Evolutionary conservation across 2,888 invertebrate species (phyloP), one percentile per base, ranked within the genome.

Genomic region (Pyrocoelia pectoralis): DNA sequence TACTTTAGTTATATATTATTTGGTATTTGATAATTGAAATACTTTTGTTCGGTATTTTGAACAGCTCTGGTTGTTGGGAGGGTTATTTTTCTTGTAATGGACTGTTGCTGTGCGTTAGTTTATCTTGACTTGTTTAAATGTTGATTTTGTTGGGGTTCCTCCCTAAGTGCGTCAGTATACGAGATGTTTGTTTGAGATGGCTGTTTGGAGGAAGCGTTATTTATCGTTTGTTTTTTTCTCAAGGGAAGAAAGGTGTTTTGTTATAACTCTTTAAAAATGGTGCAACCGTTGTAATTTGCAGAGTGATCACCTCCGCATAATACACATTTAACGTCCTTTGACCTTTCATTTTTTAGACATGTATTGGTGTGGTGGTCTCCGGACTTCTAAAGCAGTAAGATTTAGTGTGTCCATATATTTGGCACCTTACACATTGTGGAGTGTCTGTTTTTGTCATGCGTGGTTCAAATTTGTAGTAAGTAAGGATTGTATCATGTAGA

Each of bases 401-500:
- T 28, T 38, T 29, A 4, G 52, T 52, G 15, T 52, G 52, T 3
- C 52, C 33, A n/a, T 15, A 17, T 13, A 2, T 9, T 14, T 52
- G 52, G 15, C 33, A 52, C 5, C 38, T 29, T 2, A 17, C 8
- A 33, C 52, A 52, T n/a, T 52, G 52, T 1, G 14, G 29, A 2
- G 29, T 29, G 13, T 33, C 33, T 28, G 24, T 29, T 50, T 50
- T 29, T 5, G 13, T 9, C 6, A 5, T 33, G 10, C 14, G 33
- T 1, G 28, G 33, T 52, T 33, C 13, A n/a, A 50, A 50, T 19
- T 40, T 38, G 43, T n/a, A 8, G 28, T 38, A 12, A 51, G 15
- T 4, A 58, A 33, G 33, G 15, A 40, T 19, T 49, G 15, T 10
- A 58, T 28, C 18, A 41, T 51, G n/a, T 58, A 51, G 19, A 58